These are phyloP conservation scores for Lottia gigantea DNA, from an alignment of 2,888 invertebrate genomes.

Conservation along the genomic window DNA sequence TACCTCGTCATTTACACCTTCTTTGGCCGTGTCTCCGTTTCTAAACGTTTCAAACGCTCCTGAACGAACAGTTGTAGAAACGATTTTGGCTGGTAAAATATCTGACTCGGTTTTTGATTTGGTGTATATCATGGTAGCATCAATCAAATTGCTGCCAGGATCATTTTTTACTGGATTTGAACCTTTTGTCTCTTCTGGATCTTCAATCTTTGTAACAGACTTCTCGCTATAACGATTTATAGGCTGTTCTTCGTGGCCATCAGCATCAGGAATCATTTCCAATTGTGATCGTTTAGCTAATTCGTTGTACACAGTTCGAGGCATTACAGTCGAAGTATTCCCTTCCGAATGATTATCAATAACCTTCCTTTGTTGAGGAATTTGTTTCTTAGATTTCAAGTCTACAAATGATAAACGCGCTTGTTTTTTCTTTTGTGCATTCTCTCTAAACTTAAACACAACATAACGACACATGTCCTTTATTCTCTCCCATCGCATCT, in stretches of 20 bases:
- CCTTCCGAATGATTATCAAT: too few relatives aligned
- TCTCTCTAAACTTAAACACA: conserved; percentile 22
- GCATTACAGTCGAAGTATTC: too few relatives aligned
- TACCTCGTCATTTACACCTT: background rate
- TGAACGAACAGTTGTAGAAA: background rate
- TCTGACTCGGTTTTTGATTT: background rate
- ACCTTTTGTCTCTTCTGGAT: too few relatives aligned
- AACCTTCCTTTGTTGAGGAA: too few relatives aligned
- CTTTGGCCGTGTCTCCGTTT: background rate
- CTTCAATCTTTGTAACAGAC: too few relatives aligned
- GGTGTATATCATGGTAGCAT: background rate
- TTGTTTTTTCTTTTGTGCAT: conserved; percentile 18
- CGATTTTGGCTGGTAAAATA: background rate
- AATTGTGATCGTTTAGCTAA: too few relatives aligned
- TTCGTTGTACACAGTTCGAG: too few relatives aligned
- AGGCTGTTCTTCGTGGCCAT: too few relatives aligned
- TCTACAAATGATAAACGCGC: conserved; percentile 12
- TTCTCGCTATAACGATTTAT: too few relatives aligned
- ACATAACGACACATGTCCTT: conserved; percentile 12
- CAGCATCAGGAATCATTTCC: too few relatives aligned
- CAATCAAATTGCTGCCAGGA: background rate
- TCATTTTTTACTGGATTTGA: background rate
- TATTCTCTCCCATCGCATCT: conserved; percentile 13
- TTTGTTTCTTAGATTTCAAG: too few relatives aligned
- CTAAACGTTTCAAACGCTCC: background rate